Evolutionary conservation across 1,140 invertebrate genomes (phyloP).

Genomic region (Scaptomyza graminum): DNA sequence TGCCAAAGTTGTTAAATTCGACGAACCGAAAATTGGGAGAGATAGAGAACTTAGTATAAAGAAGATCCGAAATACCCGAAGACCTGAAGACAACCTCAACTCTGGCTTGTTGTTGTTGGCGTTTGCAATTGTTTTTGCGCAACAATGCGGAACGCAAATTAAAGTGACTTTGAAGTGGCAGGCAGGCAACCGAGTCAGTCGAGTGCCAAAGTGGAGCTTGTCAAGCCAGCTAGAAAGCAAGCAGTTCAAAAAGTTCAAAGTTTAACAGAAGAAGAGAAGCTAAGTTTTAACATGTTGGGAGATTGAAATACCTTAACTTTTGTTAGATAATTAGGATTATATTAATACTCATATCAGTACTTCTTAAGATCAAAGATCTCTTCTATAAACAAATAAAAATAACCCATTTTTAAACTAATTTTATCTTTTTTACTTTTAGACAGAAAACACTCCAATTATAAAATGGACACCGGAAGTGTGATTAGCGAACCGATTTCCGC

Average conservation of each 20-base stretch:
- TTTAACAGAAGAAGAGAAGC: background rate
- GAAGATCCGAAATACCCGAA: background rate
- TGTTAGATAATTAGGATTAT: no score
- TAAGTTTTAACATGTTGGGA: background rate
- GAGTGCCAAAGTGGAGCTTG: background rate
- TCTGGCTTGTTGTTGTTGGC: background rate
- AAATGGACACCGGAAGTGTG: slow-evolving; percentile 80
- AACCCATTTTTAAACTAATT: no score
- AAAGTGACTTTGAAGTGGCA: slow-evolving; percentile 62
- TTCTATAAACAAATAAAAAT: no score
- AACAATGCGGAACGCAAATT: slow-evolving; percentile 70
- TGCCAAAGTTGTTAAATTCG: slow-evolving; percentile 60
- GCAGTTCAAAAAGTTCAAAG: slow-evolving; percentile 31
- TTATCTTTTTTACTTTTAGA: no score
- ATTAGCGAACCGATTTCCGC: slow-evolving; percentile 82
- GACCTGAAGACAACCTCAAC: slow-evolving; percentile 28
- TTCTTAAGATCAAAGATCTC: no score
- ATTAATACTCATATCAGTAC: no score
- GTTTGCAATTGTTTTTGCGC: slow-evolving; percentile 64
- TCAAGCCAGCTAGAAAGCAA: slow-evolving; percentile 20
- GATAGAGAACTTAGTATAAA: background rate
- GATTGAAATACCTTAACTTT: background rate
- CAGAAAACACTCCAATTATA: no score
- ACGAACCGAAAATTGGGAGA: slow-evolving; percentile 63
- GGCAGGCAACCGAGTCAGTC: slow-evolving; percentile 18